These are phyloP conservation scores for Dreissena polymorpha DNA, from an alignment of 1,140 invertebrate species.

Conservation along the genomic window DNA sequence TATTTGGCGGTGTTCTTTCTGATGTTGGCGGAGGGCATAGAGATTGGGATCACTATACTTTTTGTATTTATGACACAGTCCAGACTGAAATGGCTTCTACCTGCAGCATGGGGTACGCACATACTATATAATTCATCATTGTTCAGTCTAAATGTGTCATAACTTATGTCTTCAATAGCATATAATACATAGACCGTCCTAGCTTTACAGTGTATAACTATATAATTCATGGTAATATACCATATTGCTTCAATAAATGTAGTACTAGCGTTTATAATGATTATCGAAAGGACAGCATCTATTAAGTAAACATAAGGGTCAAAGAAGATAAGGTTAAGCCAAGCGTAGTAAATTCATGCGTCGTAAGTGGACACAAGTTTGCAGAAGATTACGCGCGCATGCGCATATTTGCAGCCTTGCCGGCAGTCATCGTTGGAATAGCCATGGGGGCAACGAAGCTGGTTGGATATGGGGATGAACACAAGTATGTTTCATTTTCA, in stretches of 20 bases:
- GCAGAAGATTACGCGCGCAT: background rate
- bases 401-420: background rate
- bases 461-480: conserved; percentile 4
- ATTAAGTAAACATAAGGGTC: too few species aligned
- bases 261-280: too few species aligned
- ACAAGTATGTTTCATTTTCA: background rate
- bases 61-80: conserved; percentile 59
- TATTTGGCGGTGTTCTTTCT: conserved; percentile 64
- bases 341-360: too few species aligned
- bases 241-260: too few species aligned
- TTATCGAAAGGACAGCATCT: too few species aligned
- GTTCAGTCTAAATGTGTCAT: too few species aligned
- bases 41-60: conserved; percentile 55
- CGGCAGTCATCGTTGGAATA: conserved; percentile 13
- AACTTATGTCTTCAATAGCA: too few species aligned
- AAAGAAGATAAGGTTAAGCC: too few species aligned
- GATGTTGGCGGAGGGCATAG: conserved; percentile 62
- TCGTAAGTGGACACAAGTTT: too few species aligned
- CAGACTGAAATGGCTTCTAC: conserved; percentile 48
- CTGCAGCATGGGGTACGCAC: conserved; percentile 57
- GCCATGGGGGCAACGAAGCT: background rate
- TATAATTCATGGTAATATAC: too few species aligned
- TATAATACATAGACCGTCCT: too few species aligned
- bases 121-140: background rate
- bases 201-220: too few species aligned